phyloP scores from a whole-genome alignment of 2,888 invertebrate species.

The Ptilodon capucinus region DNA sequence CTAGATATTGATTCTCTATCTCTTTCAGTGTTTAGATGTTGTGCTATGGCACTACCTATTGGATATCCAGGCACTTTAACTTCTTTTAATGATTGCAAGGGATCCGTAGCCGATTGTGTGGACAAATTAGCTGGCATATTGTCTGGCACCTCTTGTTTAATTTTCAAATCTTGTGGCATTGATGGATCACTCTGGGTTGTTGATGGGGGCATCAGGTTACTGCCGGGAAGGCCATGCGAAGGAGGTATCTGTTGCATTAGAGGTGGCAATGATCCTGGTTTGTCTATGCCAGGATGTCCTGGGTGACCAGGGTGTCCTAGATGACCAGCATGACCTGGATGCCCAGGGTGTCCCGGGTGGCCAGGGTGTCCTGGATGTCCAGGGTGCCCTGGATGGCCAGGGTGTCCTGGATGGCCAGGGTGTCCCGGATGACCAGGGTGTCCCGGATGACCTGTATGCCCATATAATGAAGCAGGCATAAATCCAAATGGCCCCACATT shows the following conservation, averaged over 20 bases:
- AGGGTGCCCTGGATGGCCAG: slow-evolving; percentile 29
- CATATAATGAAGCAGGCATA: slow-evolving; percentile 79
- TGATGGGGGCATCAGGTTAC: slow-evolving; percentile 56
- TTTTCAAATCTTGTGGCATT: slow-evolving; percentile 79
- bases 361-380: slow-evolving; percentile 54
- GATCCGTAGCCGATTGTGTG: slow-evolving; percentile 84
- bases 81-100: slow-evolving; percentile 89
- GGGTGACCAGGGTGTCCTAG: slow-evolving; percentile 25
- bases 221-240: slow-evolving; percentile 58
- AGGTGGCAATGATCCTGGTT: slow-evolving; percentile 65
- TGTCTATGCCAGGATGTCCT: slow-evolving; percentile 65
- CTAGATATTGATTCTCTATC: slow-evolving; percentile 75
- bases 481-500: slow-evolving; percentile 85
- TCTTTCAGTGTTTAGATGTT: slow-evolving; percentile 75
- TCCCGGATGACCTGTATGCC: slow-evolving; percentile 46
- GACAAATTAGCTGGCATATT: slow-evolving; percentile 76
- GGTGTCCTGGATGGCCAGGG: slow-evolving; percentile 51
- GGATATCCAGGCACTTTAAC: slow-evolving; percentile 90
- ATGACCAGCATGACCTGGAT: neutral
- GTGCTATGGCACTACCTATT: slow-evolving; percentile 78
- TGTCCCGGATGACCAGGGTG: slow-evolving; percentile 56
- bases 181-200: slow-evolving; percentile 67
- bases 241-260: slow-evolving; percentile 68
- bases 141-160: slow-evolving; percentile 80
- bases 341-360: slow-evolving; percentile 54